Conservation (phyloP, 1,140 invertebrate genomes). For the Drosophila lini region DNA sequence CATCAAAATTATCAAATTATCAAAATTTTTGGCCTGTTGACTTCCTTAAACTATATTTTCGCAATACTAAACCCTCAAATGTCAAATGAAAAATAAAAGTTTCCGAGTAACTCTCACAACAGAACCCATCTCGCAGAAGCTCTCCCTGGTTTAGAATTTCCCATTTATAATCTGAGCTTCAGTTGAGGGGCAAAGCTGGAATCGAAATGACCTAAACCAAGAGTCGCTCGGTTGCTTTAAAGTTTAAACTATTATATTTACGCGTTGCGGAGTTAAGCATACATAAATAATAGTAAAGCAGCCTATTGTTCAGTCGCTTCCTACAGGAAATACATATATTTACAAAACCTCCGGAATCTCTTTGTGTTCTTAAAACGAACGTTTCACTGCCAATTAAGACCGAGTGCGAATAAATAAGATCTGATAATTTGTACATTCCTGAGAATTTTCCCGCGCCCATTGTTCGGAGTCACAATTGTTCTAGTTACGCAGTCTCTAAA, state of each 20-base stretch:
- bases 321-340: slow-evolving; percentile 21
- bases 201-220: slow-evolving; percentile 8
- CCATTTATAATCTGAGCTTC: slow-evolving; percentile 8
- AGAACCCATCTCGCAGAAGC: slow-evolving; percentile 3
- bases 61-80: slow-evolving; percentile 2
- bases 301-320: slow-evolving; percentile 26
- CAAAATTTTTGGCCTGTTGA: accelerated
- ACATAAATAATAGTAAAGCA: slow-evolving; percentile 5
- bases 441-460: slow-evolving; percentile 9
- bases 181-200: slow-evolving; percentile 26
- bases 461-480: slow-evolving; percentile 33
- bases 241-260: slow-evolving; percentile 13
- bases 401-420: slow-evolving; percentile 24
- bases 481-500: slow-evolving; percentile 19
- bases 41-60: neutral
- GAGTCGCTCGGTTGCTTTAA: neutral
- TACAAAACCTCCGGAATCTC: slow-evolving; percentile 5
- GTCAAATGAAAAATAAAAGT: slow-evolving; percentile 3
- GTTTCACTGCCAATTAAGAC: slow-evolving; percentile 43
- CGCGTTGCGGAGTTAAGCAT: slow-evolving; percentile 3
- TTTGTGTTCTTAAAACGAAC: slow-evolving; percentile 23
- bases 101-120: slow-evolving; percentile 2
- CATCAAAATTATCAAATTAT: too few relatives aligned
- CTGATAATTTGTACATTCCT: slow-evolving; percentile 12
- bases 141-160: neutral